Base-by-base conservation (phyloP, 2,113 vertebrate genomes). In the Phaethornis superciliosus region DNA sequence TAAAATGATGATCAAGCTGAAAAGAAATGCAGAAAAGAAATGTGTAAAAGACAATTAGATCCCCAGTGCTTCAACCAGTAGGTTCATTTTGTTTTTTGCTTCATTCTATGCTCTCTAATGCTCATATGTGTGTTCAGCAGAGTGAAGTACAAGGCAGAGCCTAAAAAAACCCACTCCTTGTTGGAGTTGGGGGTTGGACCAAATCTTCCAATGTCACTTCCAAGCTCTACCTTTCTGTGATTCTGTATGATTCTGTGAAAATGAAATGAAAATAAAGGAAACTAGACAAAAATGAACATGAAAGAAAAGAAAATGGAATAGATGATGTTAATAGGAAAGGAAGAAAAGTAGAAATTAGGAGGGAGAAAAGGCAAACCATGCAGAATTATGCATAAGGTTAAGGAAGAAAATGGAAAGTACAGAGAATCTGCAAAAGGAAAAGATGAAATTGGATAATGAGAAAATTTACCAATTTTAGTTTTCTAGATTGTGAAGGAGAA, bases 1-100 rank as follows among this genome's bases (percentile, higher is more conserved):
- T 62, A 60, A 85, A 86, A 52, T 0, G 0, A 13, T 79, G 0
- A 0, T 72, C 49, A 85, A 44, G 33, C n/a, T 72, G 27, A 17
- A 77, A 32, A 58, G 28, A 85, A 89, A 80, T 30, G 15, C 10
- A 14, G 32, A 40, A 55, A 63, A 72, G 5, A 72, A 85, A 51
- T 62, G 4, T 1, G 0, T 55, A 16, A 60, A 18, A 79, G 42
- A 64, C 22, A 76, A 15, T 3, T 23, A 54, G n/a, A 55, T 44
- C 55, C 22, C 10, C 40, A 22, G 28, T 42, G 11, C 23, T 89
- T 59, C 74, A 32, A 37, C 42, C n/a, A 74, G 35, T 19, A 63
- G 12, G 8, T 83, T 90, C 5, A 10, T 83, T 94, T 86, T 5
- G 15, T 90, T 86, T 77, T 1, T 64, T 67, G 21, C 47, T 9